A percentile compares a stretch with the other conserved stretches of the same genome.
Conservation (phyloP, 1,140 invertebrate species). For the Drosophila orena region DNA sequence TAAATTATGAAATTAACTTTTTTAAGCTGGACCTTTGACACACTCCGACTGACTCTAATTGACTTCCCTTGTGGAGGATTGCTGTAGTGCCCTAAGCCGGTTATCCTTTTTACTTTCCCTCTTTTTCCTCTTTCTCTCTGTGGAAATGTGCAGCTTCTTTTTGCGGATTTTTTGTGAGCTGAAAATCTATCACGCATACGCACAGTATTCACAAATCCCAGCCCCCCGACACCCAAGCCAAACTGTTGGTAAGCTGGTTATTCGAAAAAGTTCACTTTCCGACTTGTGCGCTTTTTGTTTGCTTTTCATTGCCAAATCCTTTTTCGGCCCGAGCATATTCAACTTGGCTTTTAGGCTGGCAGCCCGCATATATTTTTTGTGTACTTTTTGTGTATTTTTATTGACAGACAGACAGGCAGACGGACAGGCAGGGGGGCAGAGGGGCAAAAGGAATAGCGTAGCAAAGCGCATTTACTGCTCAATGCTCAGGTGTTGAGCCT, state of each 20-base stretch:
- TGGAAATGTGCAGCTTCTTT: neutral
- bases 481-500: conserved; percentile 70
- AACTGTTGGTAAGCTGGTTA: conserved; percentile 58
- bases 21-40: conserved; percentile 31
- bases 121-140: neutral
- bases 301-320: conserved; percentile 77
- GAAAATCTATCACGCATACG: conserved; percentile 74
- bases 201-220: conserved; percentile 42
- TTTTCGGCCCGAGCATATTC: conserved; percentile 67
- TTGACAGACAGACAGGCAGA: conserved; percentile 40
- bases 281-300: conserved; percentile 67
- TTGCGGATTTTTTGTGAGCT: conserved; percentile 11
- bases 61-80: conserved; percentile 38
- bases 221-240: neutral
- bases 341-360: conserved; percentile 70
- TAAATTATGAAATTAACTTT: conserved; percentile 63
- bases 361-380: conserved; percentile 26
- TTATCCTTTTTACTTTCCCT: conserved; percentile 7
- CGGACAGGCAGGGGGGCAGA: neutral
- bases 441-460: conserved; percentile 37
- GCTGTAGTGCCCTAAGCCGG: conserved; percentile 19
- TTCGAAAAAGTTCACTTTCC: conserved; percentile 62
- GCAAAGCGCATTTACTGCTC: conserved; percentile 74
- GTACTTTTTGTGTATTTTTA: conserved; percentile 48
- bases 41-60: conserved; percentile 42